phyloP scores from a whole-genome alignment of 1,140 invertebrate species.

The Acromyrmex charruanus region DNA sequence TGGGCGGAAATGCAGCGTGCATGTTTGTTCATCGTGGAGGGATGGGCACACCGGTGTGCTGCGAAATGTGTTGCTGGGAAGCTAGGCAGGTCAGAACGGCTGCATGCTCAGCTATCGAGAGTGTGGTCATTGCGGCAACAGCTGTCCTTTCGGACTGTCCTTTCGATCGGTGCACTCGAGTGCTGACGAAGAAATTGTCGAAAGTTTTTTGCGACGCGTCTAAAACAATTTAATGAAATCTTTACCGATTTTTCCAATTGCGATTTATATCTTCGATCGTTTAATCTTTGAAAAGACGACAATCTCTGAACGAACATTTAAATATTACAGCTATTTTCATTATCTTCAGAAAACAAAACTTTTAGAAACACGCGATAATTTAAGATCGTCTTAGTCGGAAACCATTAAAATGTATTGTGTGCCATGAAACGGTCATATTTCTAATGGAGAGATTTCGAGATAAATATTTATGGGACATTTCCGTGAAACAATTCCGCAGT shows the following conservation, averaged over 20 bases:
- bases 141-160: slow-evolving; percentile 80
- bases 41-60: slow-evolving; percentile 67
- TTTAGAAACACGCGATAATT: neutral
- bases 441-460: neutral
- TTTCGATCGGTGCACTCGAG: slow-evolving; percentile 65
- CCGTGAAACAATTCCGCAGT: neutral
- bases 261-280: neutral
- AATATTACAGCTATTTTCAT: neutral
- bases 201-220: slow-evolving; percentile 5
- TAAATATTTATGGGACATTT: slow-evolving; percentile 9
- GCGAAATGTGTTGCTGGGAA: slow-evolving; percentile 77
- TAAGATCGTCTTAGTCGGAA: neutral
- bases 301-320: neutral
- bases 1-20: slow-evolving; percentile 80
- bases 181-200: slow-evolving; percentile 20
- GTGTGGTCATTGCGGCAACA: slow-evolving; percentile 81
- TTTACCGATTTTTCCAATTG: neutral
- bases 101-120: slow-evolving; percentile 76
- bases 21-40: slow-evolving; percentile 75
- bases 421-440: neutral
- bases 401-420: neutral
- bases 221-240: neutral
- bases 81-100: slow-evolving; percentile 77
- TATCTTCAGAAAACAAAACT: neutral
- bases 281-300: neutral